Conservation (phyloP, 2,797 vertebrate genomes). For the Anguilla pacifica region DNA sequence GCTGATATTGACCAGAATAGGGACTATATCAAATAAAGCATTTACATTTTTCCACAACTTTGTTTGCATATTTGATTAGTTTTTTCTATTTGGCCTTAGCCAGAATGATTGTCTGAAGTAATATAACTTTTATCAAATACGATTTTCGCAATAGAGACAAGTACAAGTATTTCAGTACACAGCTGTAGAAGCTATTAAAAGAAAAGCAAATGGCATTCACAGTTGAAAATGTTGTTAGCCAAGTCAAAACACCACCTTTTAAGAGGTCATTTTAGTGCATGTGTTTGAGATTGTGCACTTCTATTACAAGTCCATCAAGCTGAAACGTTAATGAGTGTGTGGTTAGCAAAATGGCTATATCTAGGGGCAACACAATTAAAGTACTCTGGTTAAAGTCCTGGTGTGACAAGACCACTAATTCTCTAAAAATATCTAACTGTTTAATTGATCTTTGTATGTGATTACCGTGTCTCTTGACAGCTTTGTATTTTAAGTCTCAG, state of each 20-base stretch:
- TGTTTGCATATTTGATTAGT: no score
- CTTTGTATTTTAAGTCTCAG: slow-evolving; percentile 59
- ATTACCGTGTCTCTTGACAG: slow-evolving; percentile 45
- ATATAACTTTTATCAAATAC: background rate
- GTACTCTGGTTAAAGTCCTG: background rate
- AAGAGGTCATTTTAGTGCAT: background rate
- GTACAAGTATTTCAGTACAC: background rate
- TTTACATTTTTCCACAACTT: no score
- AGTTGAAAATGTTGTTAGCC: background rate
- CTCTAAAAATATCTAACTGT: background rate
- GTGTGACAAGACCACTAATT: background rate
- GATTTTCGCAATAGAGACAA: background rate
- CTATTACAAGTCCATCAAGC: background rate
- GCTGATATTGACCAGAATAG: background rate
- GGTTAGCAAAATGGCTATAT: background rate
- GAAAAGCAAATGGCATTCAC: background rate
- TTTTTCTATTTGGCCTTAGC: no score
- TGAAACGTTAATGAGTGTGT: background rate
- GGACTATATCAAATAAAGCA: background rate
- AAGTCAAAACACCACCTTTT: background rate
- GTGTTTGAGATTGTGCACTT: background rate
- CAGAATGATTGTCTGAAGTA: background rate
- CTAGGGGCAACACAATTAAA: background rate
- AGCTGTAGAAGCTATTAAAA: background rate
- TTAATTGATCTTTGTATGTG: slow-evolving; percentile 47